Percentiles rank a stretch among this genome's conserved stretches.
Conservation (phyloP, 1,140 invertebrate genomes). For the Zophobas morio region DNA sequence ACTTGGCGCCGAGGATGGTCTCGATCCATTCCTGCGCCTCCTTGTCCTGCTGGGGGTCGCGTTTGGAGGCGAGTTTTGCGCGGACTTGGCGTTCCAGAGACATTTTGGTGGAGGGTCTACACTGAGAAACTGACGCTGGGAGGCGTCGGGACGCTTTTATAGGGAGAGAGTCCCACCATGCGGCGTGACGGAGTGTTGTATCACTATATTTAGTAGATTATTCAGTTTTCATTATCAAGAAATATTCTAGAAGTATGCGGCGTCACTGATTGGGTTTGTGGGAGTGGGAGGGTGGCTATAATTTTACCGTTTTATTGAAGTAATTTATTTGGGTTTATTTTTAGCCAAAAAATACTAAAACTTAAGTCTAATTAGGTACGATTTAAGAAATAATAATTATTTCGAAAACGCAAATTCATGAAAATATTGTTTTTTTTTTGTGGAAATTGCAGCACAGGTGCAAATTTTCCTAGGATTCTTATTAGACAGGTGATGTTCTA, state of each 20-base stretch:
- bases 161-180: conserved; percentile 49
- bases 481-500: too few relatives aligned
- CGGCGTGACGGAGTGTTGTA: conserved; percentile 40
- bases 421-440: conserved; percentile 49
- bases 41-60: conserved; percentile 89
- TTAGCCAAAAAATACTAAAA: too few relatives aligned
- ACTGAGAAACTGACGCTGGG: conserved; percentile 53
- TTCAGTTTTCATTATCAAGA: conserved; percentile 58
- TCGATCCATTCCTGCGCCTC: conserved; percentile 95
- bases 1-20: conserved; percentile 85
- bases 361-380: background rate
- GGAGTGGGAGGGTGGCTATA: too few relatives aligned
- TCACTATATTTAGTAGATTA: conserved; percentile 63
- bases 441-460: too few relatives aligned
- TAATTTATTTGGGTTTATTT: too few relatives aligned
- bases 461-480: too few relatives aligned
- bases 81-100: conserved; percentile 86
- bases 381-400: conserved; percentile 34
- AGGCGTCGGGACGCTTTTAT: conserved; percentile 61
- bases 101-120: conserved; percentile 70
- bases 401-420: conserved; percentile 19
- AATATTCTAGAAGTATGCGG: conserved; percentile 38
- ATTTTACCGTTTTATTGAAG: too few relatives aligned
- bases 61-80: conserved; percentile 89
- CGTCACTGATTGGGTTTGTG: too few relatives aligned